These are phyloP conservation scores for Ornithoptera priamus DNA, from an alignment of 2,888 invertebrate species.

Conservation along the genomic window DNA sequence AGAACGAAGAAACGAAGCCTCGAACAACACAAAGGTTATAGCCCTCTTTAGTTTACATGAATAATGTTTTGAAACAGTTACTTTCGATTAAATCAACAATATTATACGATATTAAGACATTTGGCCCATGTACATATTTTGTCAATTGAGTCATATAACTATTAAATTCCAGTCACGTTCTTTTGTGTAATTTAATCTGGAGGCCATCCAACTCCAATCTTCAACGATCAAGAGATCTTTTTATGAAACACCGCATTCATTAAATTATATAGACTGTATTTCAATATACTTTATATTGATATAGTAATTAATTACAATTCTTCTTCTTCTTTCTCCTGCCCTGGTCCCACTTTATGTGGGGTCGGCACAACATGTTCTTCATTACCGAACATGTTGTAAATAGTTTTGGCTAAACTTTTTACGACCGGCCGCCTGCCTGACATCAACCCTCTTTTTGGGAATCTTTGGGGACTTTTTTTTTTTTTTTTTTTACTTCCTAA, in stretches of 20 bases:
- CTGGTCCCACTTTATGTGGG: too few relatives aligned
- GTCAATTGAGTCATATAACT: constrained; percentile 15
- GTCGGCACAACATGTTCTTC: too few relatives aligned
- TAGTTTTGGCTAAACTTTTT: too few relatives aligned
- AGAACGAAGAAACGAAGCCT: too few relatives aligned
- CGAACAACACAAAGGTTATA: background rate
- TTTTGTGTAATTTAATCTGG: constrained; percentile 8
- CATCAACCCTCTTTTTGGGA: too few relatives aligned
- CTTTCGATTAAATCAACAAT: constrained; percentile 9
- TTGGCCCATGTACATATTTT: constrained; percentile 19
- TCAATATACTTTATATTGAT: background rate
- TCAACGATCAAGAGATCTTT: constrained; percentile 13
- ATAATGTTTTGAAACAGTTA: constrained; percentile 13
- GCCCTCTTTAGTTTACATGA: background rate
- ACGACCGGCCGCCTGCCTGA: too few relatives aligned
- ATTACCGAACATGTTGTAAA: too few relatives aligned
- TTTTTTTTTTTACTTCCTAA: too few relatives aligned
- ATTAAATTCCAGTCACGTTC: constrained; percentile 27
- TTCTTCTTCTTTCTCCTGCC: too few relatives aligned
- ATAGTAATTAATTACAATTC: too few relatives aligned
- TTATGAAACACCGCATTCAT: background rate
- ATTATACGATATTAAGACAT: constrained; percentile 21
- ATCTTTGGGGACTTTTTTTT: too few relatives aligned
- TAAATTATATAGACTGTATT: background rate
- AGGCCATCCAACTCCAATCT: constrained; percentile 22